A percentile compares a stretch with the other conserved stretches of the same genome.
Conservation (phyloP, 2,797 vertebrate genomes). For the Fratercula arctica region DNA sequence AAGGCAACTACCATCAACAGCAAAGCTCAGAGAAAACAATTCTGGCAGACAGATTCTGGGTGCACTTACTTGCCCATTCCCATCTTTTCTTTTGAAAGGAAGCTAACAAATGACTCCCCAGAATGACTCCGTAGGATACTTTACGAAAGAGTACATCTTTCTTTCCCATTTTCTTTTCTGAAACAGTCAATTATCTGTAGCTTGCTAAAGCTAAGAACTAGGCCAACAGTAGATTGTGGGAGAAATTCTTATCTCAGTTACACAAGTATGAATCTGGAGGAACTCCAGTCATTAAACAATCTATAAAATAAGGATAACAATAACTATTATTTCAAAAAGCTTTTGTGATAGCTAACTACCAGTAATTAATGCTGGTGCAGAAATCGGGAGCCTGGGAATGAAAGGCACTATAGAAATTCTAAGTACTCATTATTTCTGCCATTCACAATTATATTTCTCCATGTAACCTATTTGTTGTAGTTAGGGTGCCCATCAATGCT, state of each 20-base stretch:
- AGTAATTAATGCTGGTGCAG: constrained; percentile 3
- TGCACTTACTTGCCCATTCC: not conserved
- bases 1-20: not conserved
- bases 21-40: not conserved
- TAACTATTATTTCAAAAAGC: constrained; percentile 10
- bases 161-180: not conserved
- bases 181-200: not conserved
- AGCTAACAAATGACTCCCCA: not conserved
- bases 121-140: not conserved
- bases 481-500: not conserved
- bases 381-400: not conserved
- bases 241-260: constrained; percentile 36
- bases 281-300: constrained; percentile 18
- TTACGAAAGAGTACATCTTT: not conserved
- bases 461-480: not conserved
- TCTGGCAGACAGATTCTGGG: not conserved
- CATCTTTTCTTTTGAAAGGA: not conserved
- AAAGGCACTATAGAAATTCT: constrained; percentile 18
- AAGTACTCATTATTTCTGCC: constrained; percentile 15
- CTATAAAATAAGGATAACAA: constrained; percentile 42
- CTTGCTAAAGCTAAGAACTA: not conserved
- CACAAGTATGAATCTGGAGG: constrained; percentile 2
- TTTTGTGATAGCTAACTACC: not conserved
- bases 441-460: not conserved
- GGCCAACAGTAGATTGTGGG: not conserved